A percentile compares a stretch with the other conserved stretches of the same genome.
These are phyloP conservation scores for Scomber colias DNA, from an alignment of 2,113 vertebrate genomes.

Conservation along the genomic window DNA sequence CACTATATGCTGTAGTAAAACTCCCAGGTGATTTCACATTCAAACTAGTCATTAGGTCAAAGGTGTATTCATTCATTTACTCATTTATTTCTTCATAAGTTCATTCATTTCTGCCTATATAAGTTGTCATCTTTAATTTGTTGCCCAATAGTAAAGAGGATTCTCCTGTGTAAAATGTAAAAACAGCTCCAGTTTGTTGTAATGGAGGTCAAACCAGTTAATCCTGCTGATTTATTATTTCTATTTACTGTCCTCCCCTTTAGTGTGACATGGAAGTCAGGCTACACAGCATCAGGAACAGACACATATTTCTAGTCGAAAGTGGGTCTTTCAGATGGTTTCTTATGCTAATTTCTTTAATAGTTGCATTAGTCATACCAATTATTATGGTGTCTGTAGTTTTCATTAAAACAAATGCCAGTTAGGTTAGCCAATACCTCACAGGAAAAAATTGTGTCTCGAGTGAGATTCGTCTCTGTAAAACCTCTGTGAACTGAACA, in stretches of 20 bases:
- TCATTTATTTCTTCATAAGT: not conserved
- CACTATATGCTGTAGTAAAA: too few relatives aligned
- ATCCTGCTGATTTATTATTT: not conserved
- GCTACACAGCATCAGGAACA: not conserved
- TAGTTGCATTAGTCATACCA: constrained; percentile 20
- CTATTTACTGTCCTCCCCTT: not conserved
- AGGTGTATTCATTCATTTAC: too few relatives aligned
- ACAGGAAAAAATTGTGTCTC: not conserved
- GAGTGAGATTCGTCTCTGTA: too few relatives aligned
- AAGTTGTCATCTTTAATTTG: not conserved
- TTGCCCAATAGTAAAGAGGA: not conserved
- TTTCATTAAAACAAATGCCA: constrained; percentile 19
- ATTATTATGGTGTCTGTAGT: constrained; percentile 1
- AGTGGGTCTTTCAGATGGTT: not conserved
- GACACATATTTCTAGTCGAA: not conserved
- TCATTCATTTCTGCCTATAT: not conserved
- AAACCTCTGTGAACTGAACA: not conserved
- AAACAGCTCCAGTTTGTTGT: not conserved
- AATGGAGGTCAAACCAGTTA: not conserved
- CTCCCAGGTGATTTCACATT: too few relatives aligned
- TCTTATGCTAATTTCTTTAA: constrained; percentile 17
- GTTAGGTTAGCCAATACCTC: not conserved
- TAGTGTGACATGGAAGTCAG: not conserved
- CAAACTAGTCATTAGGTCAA: too few relatives aligned
- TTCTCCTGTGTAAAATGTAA: not conserved